These are phyloP conservation scores for Stichodactyla helianthus DNA, from an alignment of 64 coral and sea anemone species.

Conservation along the genomic window DNA sequence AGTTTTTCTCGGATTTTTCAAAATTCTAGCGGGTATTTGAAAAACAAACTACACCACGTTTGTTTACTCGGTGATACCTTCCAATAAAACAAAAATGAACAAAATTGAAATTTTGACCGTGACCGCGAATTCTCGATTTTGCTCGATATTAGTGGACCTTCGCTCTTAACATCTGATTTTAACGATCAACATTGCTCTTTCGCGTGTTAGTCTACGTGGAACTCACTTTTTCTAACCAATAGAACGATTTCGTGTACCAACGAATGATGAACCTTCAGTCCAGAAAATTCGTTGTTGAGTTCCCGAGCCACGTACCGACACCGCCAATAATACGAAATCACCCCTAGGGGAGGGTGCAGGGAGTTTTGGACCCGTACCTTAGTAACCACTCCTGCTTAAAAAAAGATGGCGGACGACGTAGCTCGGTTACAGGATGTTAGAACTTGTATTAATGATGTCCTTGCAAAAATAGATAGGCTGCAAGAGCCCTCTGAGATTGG, in stretches of 20 bases:
- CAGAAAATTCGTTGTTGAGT: not conserved
- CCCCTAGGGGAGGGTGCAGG: slow-evolving; percentile 1
- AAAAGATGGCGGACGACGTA: slow-evolving; percentile 11
- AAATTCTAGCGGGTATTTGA: no score
- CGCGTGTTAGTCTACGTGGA: not conserved
- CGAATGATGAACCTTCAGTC: not conserved
- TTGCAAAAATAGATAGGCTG: slow-evolving; percentile 22
- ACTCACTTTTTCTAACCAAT: no score
- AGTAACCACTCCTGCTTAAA: not conserved
- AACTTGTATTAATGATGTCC: slow-evolving; percentile 35
- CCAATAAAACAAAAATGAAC: no score
- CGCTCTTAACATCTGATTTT: not conserved
- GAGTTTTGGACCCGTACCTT: not conserved
- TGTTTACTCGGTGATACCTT: no score
- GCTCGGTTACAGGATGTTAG: slow-evolving; percentile 4
- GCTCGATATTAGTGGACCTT: no score
- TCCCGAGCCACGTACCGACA: not conserved
- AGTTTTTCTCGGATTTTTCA: no score
- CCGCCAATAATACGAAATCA: slow-evolving; percentile 1
- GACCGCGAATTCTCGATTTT: no score
- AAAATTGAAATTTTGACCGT: no score
- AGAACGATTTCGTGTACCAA: no score
- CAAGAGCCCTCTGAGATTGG: slow-evolving; percentile 25
- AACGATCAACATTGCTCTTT: not conserved
- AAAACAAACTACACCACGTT: no score